phyloP scores from a whole-genome alignment of 2,113 vertebrate genomes.

The Oryzias celebensis region DNA sequence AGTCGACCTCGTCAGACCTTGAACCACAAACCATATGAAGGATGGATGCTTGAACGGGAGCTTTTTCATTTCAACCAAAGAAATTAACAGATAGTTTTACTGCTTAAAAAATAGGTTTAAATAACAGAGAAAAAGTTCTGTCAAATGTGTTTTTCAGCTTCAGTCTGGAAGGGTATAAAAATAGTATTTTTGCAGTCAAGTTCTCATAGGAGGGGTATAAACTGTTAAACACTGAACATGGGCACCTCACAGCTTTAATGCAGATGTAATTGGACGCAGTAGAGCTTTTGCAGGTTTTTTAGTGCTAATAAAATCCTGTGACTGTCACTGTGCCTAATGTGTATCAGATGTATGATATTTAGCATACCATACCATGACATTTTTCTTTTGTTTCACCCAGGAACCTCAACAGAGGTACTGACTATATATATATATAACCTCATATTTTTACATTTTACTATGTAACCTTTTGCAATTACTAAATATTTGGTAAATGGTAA shows the following conservation, averaged over 20 bases:
- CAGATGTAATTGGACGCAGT: background rate
- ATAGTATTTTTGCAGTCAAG: background rate
- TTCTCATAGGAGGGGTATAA: background rate
- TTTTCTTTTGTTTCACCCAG: too few relatives aligned
- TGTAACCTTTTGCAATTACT: too few relatives aligned
- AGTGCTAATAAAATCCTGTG: background rate
- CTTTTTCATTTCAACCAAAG: background rate
- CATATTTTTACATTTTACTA: too few relatives aligned
- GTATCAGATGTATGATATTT: background rate
- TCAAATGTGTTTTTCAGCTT: background rate
- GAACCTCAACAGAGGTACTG: too few relatives aligned
- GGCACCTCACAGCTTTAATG: background rate
- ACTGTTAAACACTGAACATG: background rate
- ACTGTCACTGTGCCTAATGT: background rate
- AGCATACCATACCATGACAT: background rate
- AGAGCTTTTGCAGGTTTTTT: background rate
- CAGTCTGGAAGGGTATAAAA: background rate
- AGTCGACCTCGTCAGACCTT: too few relatives aligned
- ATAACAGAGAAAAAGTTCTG: too few relatives aligned
- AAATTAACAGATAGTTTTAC: background rate
- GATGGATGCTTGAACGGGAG: conserved; percentile 13
- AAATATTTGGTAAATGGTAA: too few relatives aligned
- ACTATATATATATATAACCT: too few relatives aligned
- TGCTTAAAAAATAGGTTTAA: too few relatives aligned
- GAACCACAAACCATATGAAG: too few relatives aligned